Percentiles rank a stretch among this genome's conserved stretches.
Evolutionary conservation across 2,113 vertebrate species (phyloP).

Genomic region (Guaruba guarouba): DNA sequence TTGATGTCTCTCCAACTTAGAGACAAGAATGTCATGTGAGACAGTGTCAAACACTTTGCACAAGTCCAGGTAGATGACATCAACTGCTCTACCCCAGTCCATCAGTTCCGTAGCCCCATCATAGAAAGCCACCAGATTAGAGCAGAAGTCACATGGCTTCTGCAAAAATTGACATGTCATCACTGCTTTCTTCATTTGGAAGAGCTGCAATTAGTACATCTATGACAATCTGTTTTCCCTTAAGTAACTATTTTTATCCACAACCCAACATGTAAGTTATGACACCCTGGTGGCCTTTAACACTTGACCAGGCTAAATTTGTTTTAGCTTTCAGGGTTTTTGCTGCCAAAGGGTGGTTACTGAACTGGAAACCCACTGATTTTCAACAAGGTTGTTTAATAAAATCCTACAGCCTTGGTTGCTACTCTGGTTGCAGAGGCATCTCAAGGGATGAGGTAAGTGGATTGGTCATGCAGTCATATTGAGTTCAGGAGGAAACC

Average conservation of each 20-base stretch:
- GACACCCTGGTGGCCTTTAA: background rate
- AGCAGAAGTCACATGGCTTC: background rate
- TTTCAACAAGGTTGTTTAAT: background rate
- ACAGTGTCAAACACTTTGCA: no score
- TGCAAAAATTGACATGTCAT: rapidly evolving
- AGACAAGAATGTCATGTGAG: no score
- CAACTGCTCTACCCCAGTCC: no score
- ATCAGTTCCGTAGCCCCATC: no score
- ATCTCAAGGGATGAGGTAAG: background rate
- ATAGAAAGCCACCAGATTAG: background rate
- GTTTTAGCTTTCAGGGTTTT: background rate
- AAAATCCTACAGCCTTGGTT: background rate
- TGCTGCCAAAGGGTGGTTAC: rapidly evolving
- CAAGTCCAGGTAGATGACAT: no score
- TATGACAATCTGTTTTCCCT: background rate
- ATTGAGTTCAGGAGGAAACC: background rate
- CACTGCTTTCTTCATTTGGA: background rate
- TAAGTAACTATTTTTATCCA: background rate
- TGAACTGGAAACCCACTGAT: background rate
- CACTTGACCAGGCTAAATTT: background rate
- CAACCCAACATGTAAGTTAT: background rate
- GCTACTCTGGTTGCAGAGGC: background rate
- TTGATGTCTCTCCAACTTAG: no score
- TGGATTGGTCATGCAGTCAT: background rate
- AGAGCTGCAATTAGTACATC: background rate